Conservation (phyloP, 2,113 vertebrate species). For the Panurus biarmicus region DNA sequence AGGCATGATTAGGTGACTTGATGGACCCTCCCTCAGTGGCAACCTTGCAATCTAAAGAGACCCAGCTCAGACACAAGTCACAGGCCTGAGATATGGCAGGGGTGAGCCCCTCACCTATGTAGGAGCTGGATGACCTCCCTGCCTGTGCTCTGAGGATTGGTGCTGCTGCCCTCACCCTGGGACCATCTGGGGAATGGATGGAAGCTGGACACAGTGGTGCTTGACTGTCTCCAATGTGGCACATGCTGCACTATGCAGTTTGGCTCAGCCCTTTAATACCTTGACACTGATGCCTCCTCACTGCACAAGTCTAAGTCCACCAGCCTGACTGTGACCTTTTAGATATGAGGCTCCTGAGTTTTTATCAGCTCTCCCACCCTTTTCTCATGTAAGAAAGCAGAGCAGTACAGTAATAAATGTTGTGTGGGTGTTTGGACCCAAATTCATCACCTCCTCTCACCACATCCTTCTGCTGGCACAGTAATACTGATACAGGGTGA, state of each 20-base stretch:
- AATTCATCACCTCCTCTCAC: slow-evolving; percentile 40
- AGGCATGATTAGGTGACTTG: neutral
- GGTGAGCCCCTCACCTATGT: neutral
- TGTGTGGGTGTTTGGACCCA: slow-evolving; percentile 27
- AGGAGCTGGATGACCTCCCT: neutral
- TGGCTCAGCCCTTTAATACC: neutral
- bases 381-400: slow-evolving; percentile 26
- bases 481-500: slow-evolving; percentile 49
- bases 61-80: neutral
- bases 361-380: slow-evolving; percentile 35
- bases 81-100: neutral
- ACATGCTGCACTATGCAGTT: accelerated
- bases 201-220: neutral
- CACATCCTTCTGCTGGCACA: slow-evolving; percentile 53
- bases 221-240: neutral
- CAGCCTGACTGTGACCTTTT: slow-evolving; percentile 14
- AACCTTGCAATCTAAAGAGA: neutral
- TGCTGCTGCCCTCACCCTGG: neutral
- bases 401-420: slow-evolving; percentile 10
- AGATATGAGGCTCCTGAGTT: neutral
- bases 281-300: neutral
- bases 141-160: neutral
- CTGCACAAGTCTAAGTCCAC: neutral
- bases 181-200: neutral
- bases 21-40: neutral